A percentile compares a stretch with the other conserved stretches of the same genome.
Conservation (phyloP, 2,888 invertebrate genomes). For the Erebia aethiops region DNA sequence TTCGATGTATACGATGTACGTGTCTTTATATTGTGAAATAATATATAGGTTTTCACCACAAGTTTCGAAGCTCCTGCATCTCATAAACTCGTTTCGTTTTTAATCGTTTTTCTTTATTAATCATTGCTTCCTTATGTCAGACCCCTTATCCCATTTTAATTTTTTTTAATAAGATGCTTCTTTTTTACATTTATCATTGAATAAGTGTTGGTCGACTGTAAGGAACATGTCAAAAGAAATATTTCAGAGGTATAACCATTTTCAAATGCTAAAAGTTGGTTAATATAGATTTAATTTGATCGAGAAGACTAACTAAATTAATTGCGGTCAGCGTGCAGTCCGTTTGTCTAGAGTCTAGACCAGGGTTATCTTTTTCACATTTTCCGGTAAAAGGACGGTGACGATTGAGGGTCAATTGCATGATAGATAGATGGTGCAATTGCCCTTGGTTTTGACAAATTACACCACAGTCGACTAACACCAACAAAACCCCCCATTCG, state of each 20-base stretch:
- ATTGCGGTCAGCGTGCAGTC: too few species aligned
- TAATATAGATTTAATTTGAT: too few species aligned
- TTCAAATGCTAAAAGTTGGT: too few species aligned
- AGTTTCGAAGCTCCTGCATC: conserved; percentile 27
- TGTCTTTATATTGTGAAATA: too few species aligned
- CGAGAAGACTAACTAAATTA: too few species aligned
- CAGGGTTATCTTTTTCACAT: too few species aligned
- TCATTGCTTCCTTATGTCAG: conserved; percentile 29
- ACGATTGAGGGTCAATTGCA: too few species aligned
- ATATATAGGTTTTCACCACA: not conserved
- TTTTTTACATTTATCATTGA: not conserved
- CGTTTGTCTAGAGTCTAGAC: too few species aligned
- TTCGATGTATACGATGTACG: too few species aligned
- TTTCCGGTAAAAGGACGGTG: too few species aligned
- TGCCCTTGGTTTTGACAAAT: not conserved
- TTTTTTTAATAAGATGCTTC: not conserved
- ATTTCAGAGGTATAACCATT: not conserved
- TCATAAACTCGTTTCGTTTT: conserved; percentile 4
- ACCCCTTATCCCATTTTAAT: not conserved
- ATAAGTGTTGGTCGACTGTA: conserved; percentile 2
- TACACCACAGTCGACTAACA: conserved; percentile 2
- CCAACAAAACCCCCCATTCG: not conserved
- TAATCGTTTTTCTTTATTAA: not conserved
- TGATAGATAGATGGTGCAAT: too few species aligned
- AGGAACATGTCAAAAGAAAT: not conserved